Evolutionary conservation across 2,113 vertebrate genomes (phyloP).

Genomic region (Hemichromis elongatus): DNA sequence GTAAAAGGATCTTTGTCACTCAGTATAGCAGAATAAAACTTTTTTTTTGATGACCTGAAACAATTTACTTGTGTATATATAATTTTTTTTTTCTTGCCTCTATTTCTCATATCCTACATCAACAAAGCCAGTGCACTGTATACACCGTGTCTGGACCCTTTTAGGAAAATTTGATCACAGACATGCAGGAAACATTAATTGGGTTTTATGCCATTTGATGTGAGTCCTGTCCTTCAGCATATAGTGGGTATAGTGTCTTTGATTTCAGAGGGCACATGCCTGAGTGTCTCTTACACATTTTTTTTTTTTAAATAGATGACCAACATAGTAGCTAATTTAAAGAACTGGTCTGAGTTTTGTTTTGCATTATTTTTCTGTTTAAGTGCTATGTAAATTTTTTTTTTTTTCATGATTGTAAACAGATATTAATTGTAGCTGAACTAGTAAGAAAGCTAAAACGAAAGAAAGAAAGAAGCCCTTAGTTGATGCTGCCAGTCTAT

Average conservation of each 20-base stretch:
- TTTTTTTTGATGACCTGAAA: not conserved
- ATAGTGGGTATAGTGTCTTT: constrained; percentile 18
- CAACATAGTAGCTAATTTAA: constrained; percentile 23
- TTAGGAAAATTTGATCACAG: constrained; percentile 34
- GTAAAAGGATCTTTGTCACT: constrained; percentile 46
- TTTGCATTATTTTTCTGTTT: not conserved
- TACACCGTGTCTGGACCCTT: not conserved
- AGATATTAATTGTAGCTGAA: not conserved
- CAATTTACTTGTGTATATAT: not conserved
- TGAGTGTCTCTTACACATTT: not conserved
- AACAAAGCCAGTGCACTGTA: not conserved
- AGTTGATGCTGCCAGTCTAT: constrained; percentile 15
- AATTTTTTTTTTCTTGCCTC: not conserved
- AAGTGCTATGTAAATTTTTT: not conserved
- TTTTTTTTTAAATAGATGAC: constrained; percentile 48
- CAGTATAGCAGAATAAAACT: constrained; percentile 46
- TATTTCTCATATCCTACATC: not conserved
- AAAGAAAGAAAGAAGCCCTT: constrained; percentile 17
- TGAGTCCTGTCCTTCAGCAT: constrained; percentile 44
- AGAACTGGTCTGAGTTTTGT: not conserved
- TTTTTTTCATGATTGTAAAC: not conserved
- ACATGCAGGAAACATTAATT: constrained; percentile 55
- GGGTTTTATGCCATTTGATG: constrained; percentile 55
- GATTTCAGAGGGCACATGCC: constrained; percentile 7
- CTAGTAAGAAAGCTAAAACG: not conserved